Conservation (phyloP, 2,113 vertebrate genomes). For the Antechinus flavipes region DNA sequence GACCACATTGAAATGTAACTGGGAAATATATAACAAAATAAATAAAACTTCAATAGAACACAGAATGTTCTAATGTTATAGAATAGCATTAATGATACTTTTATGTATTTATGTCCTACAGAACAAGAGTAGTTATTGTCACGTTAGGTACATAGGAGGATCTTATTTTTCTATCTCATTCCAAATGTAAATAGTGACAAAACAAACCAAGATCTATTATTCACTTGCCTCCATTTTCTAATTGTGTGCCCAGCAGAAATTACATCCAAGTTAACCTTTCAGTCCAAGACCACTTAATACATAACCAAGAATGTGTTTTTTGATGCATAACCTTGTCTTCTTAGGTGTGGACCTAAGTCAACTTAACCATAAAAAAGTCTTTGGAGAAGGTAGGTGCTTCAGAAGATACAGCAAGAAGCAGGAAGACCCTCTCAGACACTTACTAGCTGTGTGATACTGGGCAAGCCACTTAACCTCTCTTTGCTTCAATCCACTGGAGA, state of each 20-base stretch:
- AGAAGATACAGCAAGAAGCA: background rate
- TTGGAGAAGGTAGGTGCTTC: background rate
- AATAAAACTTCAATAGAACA: background rate
- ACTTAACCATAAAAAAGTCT: background rate
- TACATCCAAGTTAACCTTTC: slow-evolving; percentile 1
- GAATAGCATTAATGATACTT: background rate
- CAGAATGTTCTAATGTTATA: background rate
- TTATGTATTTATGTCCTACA: too few species aligned
- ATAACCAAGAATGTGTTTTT: slow-evolving; percentile 8
- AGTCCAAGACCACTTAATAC: background rate
- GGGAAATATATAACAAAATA: background rate
- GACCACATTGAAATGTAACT: background rate
- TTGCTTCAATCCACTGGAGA: too few species aligned
- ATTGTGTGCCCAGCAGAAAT: background rate
- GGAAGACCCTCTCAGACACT: background rate
- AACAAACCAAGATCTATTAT: background rate
- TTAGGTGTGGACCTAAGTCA: background rate
- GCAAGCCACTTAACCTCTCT: too few species aligned
- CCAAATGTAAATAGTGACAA: background rate
- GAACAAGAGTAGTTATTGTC: background rate
- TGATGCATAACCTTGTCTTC: background rate
- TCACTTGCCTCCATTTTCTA: background rate
- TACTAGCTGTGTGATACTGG: background rate
- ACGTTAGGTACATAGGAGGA: background rate
- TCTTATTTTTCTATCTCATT: background rate